These are phyloP conservation scores for Hoplostethus atlanticus DNA, from an alignment of 2,797 vertebrate species.

Conservation along the genomic window DNA sequence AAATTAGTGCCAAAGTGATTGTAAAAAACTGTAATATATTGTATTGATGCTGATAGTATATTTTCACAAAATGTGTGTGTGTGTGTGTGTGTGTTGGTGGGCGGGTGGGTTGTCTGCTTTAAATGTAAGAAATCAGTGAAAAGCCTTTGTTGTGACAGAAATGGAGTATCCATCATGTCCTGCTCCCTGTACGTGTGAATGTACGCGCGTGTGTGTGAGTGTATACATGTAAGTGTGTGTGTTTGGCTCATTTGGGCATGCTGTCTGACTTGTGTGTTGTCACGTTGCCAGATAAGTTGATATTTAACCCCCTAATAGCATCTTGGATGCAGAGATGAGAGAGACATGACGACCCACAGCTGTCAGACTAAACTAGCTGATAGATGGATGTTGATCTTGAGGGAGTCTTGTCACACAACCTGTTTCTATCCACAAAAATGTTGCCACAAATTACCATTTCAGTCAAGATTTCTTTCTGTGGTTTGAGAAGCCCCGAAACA, in stretches of 20 bases:
- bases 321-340: not conserved
- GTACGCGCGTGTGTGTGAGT: slow-evolving; percentile 11
- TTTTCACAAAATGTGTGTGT: slow-evolving; percentile 12
- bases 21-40: too few relatives aligned
- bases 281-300: not conserved
- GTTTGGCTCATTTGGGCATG: slow-evolving; percentile 16
- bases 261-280: slow-evolving; percentile 7
- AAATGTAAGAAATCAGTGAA: slow-evolving; percentile 46
- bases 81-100: slow-evolving; percentile 13
- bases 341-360: slow-evolving; percentile 2
- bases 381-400: slow-evolving; percentile 15
- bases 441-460: slow-evolving; percentile 31
- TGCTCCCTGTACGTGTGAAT: slow-evolving; percentile 35
- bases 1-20: too few relatives aligned
- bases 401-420: slow-evolving; percentile 9
- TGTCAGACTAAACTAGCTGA: slow-evolving; percentile 15
- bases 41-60: slow-evolving; percentile 7
- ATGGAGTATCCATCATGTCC: slow-evolving; percentile 27
- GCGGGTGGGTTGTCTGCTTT: slow-evolving; percentile 7
- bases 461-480: slow-evolving; percentile 7
- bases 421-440: slow-evolving; percentile 20
- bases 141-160: slow-evolving; percentile 63
- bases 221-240: not conserved
- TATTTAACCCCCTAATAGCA: slow-evolving; percentile 30
- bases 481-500: slow-evolving; percentile 16